Conservation (phyloP, 2,797 vertebrate species). For the Trichosurus vulpecula region DNA sequence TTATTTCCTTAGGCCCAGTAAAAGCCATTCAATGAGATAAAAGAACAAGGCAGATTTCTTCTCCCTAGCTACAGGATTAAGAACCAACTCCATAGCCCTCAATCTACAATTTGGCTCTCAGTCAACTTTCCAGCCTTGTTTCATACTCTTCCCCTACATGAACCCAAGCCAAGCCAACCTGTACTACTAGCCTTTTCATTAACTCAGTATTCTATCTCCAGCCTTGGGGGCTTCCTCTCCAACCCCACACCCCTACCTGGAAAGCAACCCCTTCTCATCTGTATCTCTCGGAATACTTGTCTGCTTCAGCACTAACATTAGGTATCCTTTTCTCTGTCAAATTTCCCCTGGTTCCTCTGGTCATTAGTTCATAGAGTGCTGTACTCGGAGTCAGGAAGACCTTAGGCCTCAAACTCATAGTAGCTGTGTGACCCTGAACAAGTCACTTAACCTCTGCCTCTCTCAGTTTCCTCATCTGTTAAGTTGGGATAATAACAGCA, state of each 20-base stretch:
- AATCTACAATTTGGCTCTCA: not conserved
- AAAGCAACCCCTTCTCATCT: not conserved
- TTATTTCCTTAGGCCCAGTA: not conserved
- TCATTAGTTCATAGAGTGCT: not conserved
- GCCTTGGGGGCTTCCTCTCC: not conserved
- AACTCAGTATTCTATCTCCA: not conserved
- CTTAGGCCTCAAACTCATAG: not conserved
- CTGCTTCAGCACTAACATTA: not conserved
- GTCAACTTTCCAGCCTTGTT: not conserved
- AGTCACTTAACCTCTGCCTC: not conserved
- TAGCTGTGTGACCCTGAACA: not conserved
- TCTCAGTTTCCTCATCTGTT: not conserved
- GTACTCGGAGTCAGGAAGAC: not conserved
- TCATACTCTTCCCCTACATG: not conserved
- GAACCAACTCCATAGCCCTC: not conserved
- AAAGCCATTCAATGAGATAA: not conserved
- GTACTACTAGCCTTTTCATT: not conserved
- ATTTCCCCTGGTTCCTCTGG: not conserved
- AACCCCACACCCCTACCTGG: not conserved
- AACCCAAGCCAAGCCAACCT: not conserved
- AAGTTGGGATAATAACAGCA: not conserved
- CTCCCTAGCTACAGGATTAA: not conserved
- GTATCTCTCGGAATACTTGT: not conserved
- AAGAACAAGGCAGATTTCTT: not conserved
- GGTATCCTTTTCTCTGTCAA: not conserved